A percentile compares a stretch with the other conserved stretches of the same genome.
These are phyloP conservation scores for Ascaphus truei DNA, from an alignment of 2,113 vertebrate genomes.

Conservation along the genomic window DNA sequence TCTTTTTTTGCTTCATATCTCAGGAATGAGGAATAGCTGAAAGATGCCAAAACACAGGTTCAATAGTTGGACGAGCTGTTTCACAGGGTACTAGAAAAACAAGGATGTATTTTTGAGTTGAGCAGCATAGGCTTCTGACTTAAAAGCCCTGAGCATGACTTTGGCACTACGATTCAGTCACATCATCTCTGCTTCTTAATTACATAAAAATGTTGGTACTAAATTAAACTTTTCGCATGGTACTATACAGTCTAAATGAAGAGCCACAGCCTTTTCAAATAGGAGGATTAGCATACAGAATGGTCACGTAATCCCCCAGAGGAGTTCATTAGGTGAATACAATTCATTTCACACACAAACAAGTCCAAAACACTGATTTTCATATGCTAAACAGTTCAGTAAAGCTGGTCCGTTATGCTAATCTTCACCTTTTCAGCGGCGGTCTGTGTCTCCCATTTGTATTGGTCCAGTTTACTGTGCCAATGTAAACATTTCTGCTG, in stretches of 20 bases:
- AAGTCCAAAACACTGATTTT: neutral
- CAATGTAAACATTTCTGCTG: no score
- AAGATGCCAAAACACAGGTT: no score
- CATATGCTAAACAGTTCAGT: neutral
- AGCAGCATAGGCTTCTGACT: no score
- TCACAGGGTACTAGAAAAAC: no score
- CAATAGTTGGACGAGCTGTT: no score
- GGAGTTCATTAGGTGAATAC: neutral
- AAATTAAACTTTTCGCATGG: neutral
- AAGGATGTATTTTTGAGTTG: no score
- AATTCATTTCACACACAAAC: neutral
- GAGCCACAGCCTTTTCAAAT: neutral
- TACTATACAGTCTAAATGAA: neutral
- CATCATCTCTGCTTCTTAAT: neutral
- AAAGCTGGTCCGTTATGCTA: neutral
- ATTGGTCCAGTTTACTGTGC: neutral
- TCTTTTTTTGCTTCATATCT: no score
- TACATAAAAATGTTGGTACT: neutral
- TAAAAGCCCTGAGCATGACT: no score
- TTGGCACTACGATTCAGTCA: no score
- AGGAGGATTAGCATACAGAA: neutral
- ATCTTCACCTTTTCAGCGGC: neutral
- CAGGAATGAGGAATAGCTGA: no score
- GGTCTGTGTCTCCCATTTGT: no score
- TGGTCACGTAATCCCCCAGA: neutral